Conservation (phyloP, 2,113 vertebrate genomes). For the Butastur rufipennis region DNA sequence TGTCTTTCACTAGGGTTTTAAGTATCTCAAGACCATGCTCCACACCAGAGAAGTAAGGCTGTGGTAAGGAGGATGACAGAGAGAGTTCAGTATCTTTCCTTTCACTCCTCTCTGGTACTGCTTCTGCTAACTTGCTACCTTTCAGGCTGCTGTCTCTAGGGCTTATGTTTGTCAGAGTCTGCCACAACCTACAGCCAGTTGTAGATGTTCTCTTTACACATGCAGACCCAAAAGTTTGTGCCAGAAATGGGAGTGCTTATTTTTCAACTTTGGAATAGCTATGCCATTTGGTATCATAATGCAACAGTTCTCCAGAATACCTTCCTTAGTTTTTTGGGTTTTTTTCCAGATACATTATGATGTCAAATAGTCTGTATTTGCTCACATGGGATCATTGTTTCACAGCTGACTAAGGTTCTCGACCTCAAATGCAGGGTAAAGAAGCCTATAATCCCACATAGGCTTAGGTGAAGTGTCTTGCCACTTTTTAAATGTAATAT, state of each 20-base stretch:
- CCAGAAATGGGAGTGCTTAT: neutral
- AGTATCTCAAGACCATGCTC: neutral
- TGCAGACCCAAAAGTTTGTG: neutral
- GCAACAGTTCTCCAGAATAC: neutral
- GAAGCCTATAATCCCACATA: neutral
- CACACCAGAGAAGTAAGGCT: neutral
- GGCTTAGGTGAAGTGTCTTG: neutral
- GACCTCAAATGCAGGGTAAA: neutral
- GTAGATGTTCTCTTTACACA: neutral
- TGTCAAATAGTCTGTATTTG: neutral
- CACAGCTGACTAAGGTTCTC: neutral
- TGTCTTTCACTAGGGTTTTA: neutral
- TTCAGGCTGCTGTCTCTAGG: neutral
- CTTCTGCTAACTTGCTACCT: neutral
- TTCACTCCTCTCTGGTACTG: neutral
- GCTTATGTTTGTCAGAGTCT: neutral
- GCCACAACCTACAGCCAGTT: neutral
- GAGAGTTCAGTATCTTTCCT: neutral
- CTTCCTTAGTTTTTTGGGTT: too few species aligned
- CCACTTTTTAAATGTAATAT: neutral
- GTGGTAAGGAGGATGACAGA: neutral
- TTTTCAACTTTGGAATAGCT: neutral
- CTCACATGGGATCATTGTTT: neutral
- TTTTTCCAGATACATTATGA: neutral
- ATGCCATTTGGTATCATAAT: rapidly evolving